Conservation (phyloP, 2,113 vertebrate species). For the Apteryx owenii region DNA sequence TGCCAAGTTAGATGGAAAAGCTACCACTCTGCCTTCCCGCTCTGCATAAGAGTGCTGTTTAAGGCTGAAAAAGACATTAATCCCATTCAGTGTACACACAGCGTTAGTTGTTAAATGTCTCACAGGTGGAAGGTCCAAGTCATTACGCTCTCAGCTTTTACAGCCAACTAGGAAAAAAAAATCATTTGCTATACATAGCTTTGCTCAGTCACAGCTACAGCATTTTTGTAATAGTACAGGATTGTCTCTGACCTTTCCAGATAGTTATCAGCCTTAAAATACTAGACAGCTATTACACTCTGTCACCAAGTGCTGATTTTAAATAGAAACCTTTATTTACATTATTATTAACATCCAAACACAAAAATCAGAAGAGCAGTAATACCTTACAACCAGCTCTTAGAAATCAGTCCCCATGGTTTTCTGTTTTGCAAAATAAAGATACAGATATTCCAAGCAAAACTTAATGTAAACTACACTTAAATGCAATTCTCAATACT, state of each 20-base stretch:
- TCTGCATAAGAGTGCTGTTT: background rate
- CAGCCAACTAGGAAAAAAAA: background rate
- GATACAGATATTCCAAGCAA: conserved; percentile 66
- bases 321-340: conserved; percentile 99
- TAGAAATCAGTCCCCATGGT: conserved; percentile 53
- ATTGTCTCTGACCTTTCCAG: background rate
- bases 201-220: background rate
- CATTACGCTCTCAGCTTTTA: background rate
- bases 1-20: background rate
- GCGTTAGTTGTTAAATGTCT: background rate
- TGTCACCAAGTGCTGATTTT: conserved; percentile 74
- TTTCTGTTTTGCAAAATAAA: conserved; percentile 66
- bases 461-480: conserved; percentile 75
- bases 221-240: background rate
- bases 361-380: conserved; percentile 78
- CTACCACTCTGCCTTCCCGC: background rate
- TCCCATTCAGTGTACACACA: background rate
- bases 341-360: conserved; percentile 90
- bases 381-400: conserved; percentile 85
- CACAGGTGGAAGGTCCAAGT: rapidly evolving
- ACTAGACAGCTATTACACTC: background rate
- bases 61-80: background rate
- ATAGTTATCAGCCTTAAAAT: background rate
- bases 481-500: conserved; percentile 72
- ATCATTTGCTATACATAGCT: background rate